Base-by-base conservation (phyloP, 1,140 invertebrate genomes). In the Diploscapter pachys region DNA sequence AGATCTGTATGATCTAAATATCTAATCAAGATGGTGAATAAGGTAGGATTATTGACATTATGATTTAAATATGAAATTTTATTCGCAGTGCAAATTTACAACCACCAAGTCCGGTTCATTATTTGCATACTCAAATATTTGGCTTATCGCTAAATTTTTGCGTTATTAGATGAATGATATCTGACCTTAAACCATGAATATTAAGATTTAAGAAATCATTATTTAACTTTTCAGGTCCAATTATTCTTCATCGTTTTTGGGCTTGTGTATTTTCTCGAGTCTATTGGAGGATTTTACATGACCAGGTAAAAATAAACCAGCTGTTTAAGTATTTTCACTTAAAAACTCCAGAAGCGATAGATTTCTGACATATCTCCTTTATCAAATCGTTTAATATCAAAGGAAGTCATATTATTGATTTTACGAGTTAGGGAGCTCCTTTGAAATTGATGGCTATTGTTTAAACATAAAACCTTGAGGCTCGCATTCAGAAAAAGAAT, bases 211-310 rank as follows among this genome's bases (percentile, higher is more conserved):
- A 31, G 31, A 31, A 31, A 31, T 31, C 31, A 0, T 31, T 31
- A 31, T 31, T 31, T 31, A 31, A 31, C 31, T 6, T 71, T 73
- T 53, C 52, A 76, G 70, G 72, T 76, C 56, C 64, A 52, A 62
- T 63, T 49, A n/a, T 84, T 84, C 67, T 84, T 84, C 64, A 78
- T 82, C 48, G 79, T 84, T n/a, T 84, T 84, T 72, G 63, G 81
- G n/a, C 69, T 68, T 54, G 82, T 84, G 51, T 84, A 84, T 73
- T 84, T 84, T 59, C 72, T 84, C 63, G 82, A 84, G 71, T 82
- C 82, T 5, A 84, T 84, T 67, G 83, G 83, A 31, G 83, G 83
- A n/a, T 83, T 85, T 70, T 84, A 82, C 67, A 85, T 84, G 82
- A 85, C 82, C 31, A 83, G 84, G 83, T 85, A 9, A 62, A 51